Percentiles rank a stretch among this genome's conserved stretches.
phyloP scores from a whole-genome alignment of 2,113 vertebrate genomes.

The Equus quagga region DNA sequence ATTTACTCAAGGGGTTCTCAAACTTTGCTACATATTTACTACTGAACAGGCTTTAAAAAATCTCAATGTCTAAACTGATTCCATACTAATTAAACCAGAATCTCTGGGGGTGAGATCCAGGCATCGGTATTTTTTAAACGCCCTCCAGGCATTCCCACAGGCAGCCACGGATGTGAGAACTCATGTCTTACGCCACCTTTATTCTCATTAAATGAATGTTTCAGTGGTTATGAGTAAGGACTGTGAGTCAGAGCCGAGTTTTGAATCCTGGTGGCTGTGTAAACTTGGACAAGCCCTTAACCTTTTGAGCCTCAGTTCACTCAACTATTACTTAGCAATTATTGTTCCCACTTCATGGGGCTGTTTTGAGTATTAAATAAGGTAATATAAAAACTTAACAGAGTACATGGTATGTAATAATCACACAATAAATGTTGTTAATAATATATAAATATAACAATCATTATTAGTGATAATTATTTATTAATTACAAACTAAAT shows the following conservation, averaged over 20 bases:
- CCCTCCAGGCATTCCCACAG: not conserved
- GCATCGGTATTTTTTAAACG: not conserved
- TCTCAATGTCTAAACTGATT: not conserved
- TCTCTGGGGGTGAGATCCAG: not conserved
- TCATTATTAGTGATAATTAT: not conserved
- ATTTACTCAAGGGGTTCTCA: not conserved
- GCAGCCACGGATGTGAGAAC: not conserved
- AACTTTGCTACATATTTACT: not conserved
- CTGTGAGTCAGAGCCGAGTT: not conserved
- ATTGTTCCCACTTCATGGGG: not conserved
- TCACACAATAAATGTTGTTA: not conserved
- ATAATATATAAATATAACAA: not conserved
- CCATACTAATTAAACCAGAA: not conserved
- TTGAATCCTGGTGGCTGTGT: not conserved
- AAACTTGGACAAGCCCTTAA: not conserved
- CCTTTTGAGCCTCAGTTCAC: not conserved
- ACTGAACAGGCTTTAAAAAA: not conserved
- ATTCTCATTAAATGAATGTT: not conserved
- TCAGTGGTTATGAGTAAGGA: not conserved
- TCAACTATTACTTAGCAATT: not conserved
- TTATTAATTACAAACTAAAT: constrained; percentile 18
- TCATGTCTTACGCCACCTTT: not conserved
- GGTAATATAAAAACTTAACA: not conserved
- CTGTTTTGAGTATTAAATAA: not conserved
- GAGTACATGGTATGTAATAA: not conserved